Evolutionary conservation across 2,113 vertebrate species (phyloP).

Genomic region (Alligator mississippiensis): DNA sequence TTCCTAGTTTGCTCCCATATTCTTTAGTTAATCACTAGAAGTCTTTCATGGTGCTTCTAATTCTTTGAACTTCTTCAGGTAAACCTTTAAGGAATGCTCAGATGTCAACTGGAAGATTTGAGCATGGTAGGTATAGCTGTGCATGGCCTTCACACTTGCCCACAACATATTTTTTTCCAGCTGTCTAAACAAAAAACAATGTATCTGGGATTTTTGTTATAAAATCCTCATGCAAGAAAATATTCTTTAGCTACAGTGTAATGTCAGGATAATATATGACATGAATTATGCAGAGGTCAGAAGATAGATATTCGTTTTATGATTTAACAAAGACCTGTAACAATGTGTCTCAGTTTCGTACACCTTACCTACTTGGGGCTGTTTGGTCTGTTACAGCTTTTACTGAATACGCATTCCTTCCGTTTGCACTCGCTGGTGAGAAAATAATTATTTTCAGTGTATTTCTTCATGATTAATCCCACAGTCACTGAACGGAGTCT

Average conservation of each 20-base stretch:
- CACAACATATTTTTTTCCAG: neutral
- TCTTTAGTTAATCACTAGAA: neutral
- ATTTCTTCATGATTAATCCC: too few relatives aligned
- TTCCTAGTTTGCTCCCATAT: too few relatives aligned
- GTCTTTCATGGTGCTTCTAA: neutral
- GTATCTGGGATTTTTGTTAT: neutral
- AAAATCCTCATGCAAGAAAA: neutral
- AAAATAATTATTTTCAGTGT: too few relatives aligned
- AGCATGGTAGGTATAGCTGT: neutral
- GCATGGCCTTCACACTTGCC: neutral
- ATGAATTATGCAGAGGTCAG: neutral
- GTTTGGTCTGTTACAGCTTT: neutral
- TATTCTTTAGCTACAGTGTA: neutral
- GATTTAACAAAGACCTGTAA: neutral
- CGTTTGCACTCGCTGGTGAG: too few relatives aligned
- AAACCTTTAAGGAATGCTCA: neutral
- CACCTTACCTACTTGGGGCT: neutral
- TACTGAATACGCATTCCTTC: neutral
- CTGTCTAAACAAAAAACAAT: neutral
- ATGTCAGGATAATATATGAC: rapidly evolving
- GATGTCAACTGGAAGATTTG: neutral
- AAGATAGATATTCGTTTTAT: neutral
- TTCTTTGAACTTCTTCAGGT: neutral
- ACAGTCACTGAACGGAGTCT: too few relatives aligned
- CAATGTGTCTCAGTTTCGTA: neutral